phyloP scores from a whole-genome alignment of 2,797 vertebrate genomes.

The Pseudotriccus pelzelni region DNA sequence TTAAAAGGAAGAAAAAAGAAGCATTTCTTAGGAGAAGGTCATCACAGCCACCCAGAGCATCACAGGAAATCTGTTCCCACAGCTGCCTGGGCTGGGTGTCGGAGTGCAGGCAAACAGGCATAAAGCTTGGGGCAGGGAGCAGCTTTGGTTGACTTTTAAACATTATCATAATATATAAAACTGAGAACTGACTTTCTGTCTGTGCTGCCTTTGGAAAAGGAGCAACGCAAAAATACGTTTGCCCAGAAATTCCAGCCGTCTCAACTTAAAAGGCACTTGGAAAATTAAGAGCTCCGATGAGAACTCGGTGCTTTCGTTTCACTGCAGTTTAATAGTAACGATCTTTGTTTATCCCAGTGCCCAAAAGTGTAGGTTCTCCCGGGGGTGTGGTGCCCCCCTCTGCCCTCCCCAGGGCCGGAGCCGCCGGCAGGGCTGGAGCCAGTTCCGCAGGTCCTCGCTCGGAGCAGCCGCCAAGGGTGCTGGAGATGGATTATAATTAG shows the following conservation, averaged over 20 bases:
- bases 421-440: background rate
- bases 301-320: background rate
- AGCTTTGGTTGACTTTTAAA: background rate
- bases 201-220: background rate
- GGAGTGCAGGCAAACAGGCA: background rate
- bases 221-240: background rate
- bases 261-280: background rate
- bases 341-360: background rate
- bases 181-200: background rate
- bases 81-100: background rate
- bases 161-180: background rate
- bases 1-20: background rate
- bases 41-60: background rate
- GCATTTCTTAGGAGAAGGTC: background rate
- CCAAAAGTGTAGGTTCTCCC: background rate
- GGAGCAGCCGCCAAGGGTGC: background rate
- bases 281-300: constrained; percentile 30
- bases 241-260: background rate
- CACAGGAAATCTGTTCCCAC: background rate
- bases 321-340: background rate
- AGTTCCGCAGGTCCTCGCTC: background rate
- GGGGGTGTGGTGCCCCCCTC: background rate
- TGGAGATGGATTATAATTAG: constrained; percentile 26
- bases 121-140: background rate
- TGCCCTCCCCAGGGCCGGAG: background rate